Conservation (phyloP, 2,797 vertebrate species). For the Leptodactylus fallax region DNA sequence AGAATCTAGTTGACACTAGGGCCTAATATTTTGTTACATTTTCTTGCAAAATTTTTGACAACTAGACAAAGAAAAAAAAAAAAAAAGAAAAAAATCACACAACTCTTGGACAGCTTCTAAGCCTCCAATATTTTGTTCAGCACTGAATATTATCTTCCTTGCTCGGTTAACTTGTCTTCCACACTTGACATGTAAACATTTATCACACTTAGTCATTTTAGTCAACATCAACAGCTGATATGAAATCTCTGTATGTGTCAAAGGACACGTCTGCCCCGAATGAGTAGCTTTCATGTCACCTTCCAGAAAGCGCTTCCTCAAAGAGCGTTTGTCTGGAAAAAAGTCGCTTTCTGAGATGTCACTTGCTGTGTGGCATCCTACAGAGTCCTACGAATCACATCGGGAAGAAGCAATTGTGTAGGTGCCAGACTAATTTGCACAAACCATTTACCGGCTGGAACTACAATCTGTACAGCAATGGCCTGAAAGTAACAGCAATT, state of each 20-base stretch:
- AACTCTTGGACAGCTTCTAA: background rate
- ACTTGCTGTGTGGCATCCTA: constrained; percentile 13
- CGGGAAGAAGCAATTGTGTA: constrained; percentile 29
- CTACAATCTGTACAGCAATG: background rate
- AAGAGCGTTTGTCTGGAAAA: background rate
- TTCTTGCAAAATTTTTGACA: background rate
- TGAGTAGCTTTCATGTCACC: constrained; percentile 27
- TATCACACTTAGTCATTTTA: background rate
- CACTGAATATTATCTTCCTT: background rate
- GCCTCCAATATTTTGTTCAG: background rate
- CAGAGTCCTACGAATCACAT: constrained; percentile 24
- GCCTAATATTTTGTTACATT: background rate
- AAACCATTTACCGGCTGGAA: constrained; percentile 30
- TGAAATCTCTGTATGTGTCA: background rate
- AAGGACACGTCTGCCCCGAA: background rate
- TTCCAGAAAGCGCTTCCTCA: background rate
- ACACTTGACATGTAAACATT: background rate
- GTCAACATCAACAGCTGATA: background rate
- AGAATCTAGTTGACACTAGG: background rate
- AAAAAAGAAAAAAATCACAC: background rate
- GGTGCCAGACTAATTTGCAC: constrained; percentile 60
- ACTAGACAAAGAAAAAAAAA: background rate
- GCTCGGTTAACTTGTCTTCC: background rate
- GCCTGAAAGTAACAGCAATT: constrained; percentile 51
- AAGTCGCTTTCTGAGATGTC: constrained; percentile 24